Base-by-base conservation (phyloP, 2,888 invertebrate genomes). In the Platerodrilus igneus region DNA sequence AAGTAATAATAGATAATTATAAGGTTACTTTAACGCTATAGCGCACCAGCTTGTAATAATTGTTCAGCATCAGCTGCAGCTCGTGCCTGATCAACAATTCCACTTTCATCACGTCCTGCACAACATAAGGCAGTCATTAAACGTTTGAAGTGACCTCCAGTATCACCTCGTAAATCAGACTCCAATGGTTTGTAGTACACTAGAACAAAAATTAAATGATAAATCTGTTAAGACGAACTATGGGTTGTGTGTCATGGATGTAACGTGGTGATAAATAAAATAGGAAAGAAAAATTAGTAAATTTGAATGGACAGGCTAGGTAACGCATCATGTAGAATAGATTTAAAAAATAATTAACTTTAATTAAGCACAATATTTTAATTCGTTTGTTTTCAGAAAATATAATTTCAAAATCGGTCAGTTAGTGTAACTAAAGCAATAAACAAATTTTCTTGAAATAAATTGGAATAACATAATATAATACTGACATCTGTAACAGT, bases 121-220 rank as follows among this genome's bases (percentile, higher is more conserved):
- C 79, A 81, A 57, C 84, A 84, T 9, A 92, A 67, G 16, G 94
- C 89, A 14, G 91, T 84, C 71, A 96, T 79, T 23, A 96, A 73
- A 36, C 93, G 78, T 66, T 87, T 85, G 71, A 96, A 95, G 61
- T 84, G 84, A 8, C 95, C 95, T 29, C 89, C 89, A 2, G 94
- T 94, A 64, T 96, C 96, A 31, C 83, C 81, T 47, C 77, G 77
- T 15, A 95, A 68, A 63, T 92, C 92, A 34, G 83, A 78, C 60
- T 92, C 92, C 54, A 93, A 72, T 26, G 81, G 74, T n/a, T n/a
- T n/a, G n/a, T n/a, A n/a, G n/a, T n/a, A n/a, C n/a, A n/a, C n/a
- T n/a, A n/a, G n/a, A n/a, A n/a, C n/a, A 55, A 51, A 48, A 52
- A 56, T 44, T 50, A 39, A 29, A 13, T 35, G 28, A 31, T 20